Evolutionary conservation across 1,140 invertebrate species (phyloP).

Genomic region (Cheumatopsyche charites): DNA sequence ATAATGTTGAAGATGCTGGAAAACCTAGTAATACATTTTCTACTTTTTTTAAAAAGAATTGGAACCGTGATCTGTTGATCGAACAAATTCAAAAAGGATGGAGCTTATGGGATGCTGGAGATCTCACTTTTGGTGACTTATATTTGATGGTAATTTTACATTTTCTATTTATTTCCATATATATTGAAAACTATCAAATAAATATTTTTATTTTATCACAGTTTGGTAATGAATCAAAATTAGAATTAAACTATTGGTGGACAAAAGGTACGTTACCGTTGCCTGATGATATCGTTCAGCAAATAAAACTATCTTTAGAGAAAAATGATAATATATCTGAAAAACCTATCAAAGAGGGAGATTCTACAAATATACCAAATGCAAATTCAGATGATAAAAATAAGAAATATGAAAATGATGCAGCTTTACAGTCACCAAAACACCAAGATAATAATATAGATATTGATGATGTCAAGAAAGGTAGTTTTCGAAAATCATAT

Average conservation of each 20-base stretch:
- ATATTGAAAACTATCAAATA: background rate
- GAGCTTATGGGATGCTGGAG: conserved; percentile 75
- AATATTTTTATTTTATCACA: conserved; percentile 50
- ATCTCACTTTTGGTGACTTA: conserved; percentile 86
- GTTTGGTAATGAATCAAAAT: conserved; percentile 80
- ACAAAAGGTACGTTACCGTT: conserved; percentile 59
- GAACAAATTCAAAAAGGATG: conserved; percentile 76
- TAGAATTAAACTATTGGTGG: conserved; percentile 87
- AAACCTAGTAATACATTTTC: conserved; percentile 31
- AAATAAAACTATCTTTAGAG: conserved; percentile 46
- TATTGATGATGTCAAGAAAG: background rate
- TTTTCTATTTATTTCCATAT: background rate
- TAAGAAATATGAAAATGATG: conserved; percentile 53
- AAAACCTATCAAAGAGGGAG: conserved; percentile 41
- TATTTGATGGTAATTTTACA: conserved; percentile 76
- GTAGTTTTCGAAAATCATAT: background rate
- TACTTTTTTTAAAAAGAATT: conserved; percentile 44
- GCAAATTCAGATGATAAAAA: conserved; percentile 47
- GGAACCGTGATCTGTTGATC: conserved; percentile 58
- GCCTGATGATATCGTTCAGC: conserved; percentile 48
- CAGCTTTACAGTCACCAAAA: conserved; percentile 56
- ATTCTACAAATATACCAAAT: conserved; percentile 43
- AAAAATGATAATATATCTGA: conserved; percentile 25
- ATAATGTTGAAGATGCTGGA: conserved; percentile 24
- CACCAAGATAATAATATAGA: background rate